Evolutionary conservation across 2,888 invertebrate genomes (phyloP), one percentile per base, ranked within the genome.

Genomic region (Siphonodentalium dalli): DNA sequence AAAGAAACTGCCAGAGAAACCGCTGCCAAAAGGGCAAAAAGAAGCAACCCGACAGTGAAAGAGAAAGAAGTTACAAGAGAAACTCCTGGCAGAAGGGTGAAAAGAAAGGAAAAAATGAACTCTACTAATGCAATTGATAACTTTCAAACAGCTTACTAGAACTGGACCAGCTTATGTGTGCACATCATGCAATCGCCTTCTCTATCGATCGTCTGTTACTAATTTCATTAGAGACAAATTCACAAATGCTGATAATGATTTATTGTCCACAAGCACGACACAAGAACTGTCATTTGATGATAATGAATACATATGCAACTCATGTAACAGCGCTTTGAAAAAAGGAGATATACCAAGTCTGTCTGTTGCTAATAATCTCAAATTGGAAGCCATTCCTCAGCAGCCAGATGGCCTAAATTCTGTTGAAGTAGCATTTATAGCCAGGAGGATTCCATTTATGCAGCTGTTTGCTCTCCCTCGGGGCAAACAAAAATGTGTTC

Each of bases 391-490:
- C 44, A 49, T 61, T 23, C 61, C 54, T 11, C 31, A 44, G 13
- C 26, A 42, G 28, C 28, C 58, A 20, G 31, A 52, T 33, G 31
- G 46, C 20, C 42, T 64, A 33, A 62, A 55, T 48, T 42, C 46
- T 24, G 38, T 62, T 11, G 60, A 65, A 44, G 28, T 24, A 40
- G 35, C 35, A 8, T 44, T 65, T 28, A 46, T 61, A 42, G 39
- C 61, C n/a, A 55, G 53, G 48, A 48, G 61, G 33, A 53, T 65
- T 34, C 55, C 60, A 15, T 64, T 64, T 27, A 57, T 58, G 53
- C 56, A 52, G 50, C 37, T 61, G 20, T 28, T 56, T 18, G 48
- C 52, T 24, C 34, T 61, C 11, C 56, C 57, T n/a, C 44, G 57
- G n/a, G 59, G 54, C 31, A 52, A 47, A 21, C 58, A 63, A 42